phyloP scores from a whole-genome alignment of 2,888 invertebrate genomes.

The Cataglyphis altisquamis region DNA sequence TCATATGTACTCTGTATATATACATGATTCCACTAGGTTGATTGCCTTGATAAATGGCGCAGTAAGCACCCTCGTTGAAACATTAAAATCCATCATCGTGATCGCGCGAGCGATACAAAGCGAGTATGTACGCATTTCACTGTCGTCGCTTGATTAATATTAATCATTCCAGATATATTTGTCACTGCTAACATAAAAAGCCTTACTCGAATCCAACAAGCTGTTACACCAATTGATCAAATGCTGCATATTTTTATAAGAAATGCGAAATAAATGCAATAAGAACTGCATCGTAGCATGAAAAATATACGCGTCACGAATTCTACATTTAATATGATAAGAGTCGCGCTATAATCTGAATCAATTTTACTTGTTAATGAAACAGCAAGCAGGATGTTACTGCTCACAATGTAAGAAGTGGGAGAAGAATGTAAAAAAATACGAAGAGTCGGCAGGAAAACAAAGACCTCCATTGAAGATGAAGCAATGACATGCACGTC shows the following conservation, averaged over 20 bases:
- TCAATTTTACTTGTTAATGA: slow-evolving; percentile 33
- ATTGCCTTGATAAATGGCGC: slow-evolving; percentile 48
- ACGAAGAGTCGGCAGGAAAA: neutral
- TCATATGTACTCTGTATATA: neutral
- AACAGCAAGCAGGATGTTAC: slow-evolving; percentile 13
- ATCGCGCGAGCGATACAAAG: slow-evolving; percentile 37
- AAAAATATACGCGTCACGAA: neutral
- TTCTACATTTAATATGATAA: neutral
- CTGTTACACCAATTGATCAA: slow-evolving; percentile 38
- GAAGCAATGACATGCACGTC: slow-evolving; percentile 20
- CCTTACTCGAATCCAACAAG: slow-evolving; percentile 39
- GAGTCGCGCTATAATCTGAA: slow-evolving; percentile 14
- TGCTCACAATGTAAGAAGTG: neutral
- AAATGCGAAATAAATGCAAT: slow-evolving; percentile 16
- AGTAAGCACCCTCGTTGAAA: slow-evolving; percentile 45
- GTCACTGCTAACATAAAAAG: slow-evolving; percentile 45
- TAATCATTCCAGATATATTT: slow-evolving; percentile 49
- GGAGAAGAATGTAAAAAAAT: neutral
- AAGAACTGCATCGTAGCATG: slow-evolving; percentile 1
- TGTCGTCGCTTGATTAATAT: slow-evolving; percentile 50
- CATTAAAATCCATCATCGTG: slow-evolving; percentile 53
- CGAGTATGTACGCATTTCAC: slow-evolving; percentile 19
- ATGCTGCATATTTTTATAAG: neutral
- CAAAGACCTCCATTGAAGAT: slow-evolving; percentile 34
- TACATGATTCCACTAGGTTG: neutral